Conservation (phyloP, 1,140 invertebrate genomes). For the Eupeodes corollae region DNA sequence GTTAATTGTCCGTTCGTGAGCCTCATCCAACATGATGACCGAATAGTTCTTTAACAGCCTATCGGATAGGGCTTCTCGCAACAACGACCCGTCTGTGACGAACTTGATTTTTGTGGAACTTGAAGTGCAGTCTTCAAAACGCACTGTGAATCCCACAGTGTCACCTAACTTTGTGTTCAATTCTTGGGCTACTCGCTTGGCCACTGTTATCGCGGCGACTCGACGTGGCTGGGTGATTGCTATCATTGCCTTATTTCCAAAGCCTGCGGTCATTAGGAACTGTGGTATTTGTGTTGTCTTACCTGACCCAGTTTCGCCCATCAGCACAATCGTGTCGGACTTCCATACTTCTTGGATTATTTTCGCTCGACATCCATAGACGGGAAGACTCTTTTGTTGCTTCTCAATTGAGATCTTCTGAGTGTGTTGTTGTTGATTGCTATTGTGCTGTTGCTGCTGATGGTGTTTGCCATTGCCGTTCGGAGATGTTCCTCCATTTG, state of each 20-base stretch:
- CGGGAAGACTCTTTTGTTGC: conserved; percentile 21
- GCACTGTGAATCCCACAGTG: conserved; percentile 60
- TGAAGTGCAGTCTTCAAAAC: conserved; percentile 75
- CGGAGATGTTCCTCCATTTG: too few relatives aligned
- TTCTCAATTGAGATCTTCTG: conserved; percentile 1
- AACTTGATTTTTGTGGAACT: conserved; percentile 67
- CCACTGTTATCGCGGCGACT: conserved; percentile 85
- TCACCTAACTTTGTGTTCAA: conserved; percentile 38
- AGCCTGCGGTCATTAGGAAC: conserved; percentile 49
- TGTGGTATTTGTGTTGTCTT: conserved; percentile 90
- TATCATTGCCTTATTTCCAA: conserved; percentile 49
- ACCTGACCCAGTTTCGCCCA: conserved; percentile 82
- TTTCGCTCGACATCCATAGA: conserved; percentile 20
- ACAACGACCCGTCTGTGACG: conserved; percentile 83
- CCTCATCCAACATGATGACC: conserved; percentile 89
- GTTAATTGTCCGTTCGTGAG: conserved; percentile 91
- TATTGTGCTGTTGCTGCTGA: too few relatives aligned
- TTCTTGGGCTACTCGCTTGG: conserved; percentile 77
- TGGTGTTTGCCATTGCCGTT: too few relatives aligned
- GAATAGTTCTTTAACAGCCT: conserved; percentile 57
- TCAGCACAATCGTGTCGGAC: conserved; percentile 55
- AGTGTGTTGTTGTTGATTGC: too few relatives aligned
- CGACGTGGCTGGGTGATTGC: conserved; percentile 80
- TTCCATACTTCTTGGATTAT: conserved; percentile 20
- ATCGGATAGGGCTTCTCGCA: conserved; percentile 70